Evolutionary conservation across 1,140 invertebrate species (phyloP).

Genomic region (Littorina saxatilis): DNA sequence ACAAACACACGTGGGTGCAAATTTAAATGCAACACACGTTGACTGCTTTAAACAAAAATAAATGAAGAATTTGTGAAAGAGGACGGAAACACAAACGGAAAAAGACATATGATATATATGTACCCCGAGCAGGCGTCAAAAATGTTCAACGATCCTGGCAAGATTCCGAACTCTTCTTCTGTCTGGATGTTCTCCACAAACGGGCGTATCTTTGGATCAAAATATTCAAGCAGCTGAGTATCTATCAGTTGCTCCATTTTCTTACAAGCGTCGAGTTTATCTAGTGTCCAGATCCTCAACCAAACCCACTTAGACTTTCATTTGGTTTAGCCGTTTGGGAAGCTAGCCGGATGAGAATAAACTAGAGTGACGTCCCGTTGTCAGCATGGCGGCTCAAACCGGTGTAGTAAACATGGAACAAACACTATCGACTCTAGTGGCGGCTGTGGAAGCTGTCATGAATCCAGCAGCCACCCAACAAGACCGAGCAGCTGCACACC

Average conservation of each 20-base stretch:
- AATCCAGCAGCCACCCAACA: slow-evolving; percentile 44
- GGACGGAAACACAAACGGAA: too few species aligned
- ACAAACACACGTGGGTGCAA: too few species aligned
- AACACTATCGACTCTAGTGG: slow-evolving; percentile 46
- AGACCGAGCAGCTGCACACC: slow-evolving; percentile 52
- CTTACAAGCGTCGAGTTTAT: background rate
- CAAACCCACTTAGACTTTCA: too few species aligned
- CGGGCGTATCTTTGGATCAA: slow-evolving; percentile 57
- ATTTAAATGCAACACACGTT: too few species aligned
- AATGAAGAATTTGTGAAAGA: too few species aligned
- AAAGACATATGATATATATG: too few species aligned
- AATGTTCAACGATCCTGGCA: slow-evolving; percentile 53
- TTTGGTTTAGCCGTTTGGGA: too few species aligned
- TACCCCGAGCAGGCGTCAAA: slow-evolving; percentile 60
- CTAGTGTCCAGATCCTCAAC: too few species aligned
- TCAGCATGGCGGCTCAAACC: slow-evolving; percentile 9
- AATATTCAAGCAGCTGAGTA: slow-evolving; percentile 12
- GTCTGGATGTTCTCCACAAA: slow-evolving; percentile 53
- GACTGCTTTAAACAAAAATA: too few species aligned
- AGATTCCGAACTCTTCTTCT: slow-evolving; percentile 60
- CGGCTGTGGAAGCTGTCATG: slow-evolving; percentile 58
- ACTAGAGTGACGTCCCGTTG: slow-evolving; percentile 6
- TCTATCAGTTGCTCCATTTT: slow-evolving; percentile 3
- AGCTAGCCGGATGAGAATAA: background rate
- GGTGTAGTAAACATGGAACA: slow-evolving; percentile 28